Conservation (phyloP, 37 sponge, comb jelly and placozoan species). For the Chondrilla cf. caribensis region DNA sequence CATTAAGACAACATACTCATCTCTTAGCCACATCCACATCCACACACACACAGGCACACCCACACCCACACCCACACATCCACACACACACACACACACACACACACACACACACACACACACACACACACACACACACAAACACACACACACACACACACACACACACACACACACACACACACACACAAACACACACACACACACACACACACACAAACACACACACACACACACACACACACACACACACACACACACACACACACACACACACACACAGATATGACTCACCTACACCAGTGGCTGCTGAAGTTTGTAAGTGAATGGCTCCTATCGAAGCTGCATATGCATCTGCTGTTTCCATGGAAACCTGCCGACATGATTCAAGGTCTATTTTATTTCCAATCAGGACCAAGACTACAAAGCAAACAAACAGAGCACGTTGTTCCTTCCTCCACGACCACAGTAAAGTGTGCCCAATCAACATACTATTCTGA, state of each 20-base stretch:
- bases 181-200: too few species aligned
- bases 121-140: too few species aligned
- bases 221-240: conserved; percentile 25
- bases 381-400: background rate
- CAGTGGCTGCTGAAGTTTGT: background rate
- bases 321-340: background rate
- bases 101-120: too few species aligned
- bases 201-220: too few species aligned
- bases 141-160: background rate
- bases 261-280: conserved; percentile 29
- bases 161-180: background rate
- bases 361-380: background rate
- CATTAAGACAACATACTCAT: too few species aligned
- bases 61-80: background rate
- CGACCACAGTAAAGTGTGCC: too few species aligned
- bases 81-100: background rate
- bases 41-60: background rate
- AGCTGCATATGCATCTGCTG: background rate
- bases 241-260: conserved; percentile 14
- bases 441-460: too few species aligned
- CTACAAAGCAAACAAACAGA: background rate
- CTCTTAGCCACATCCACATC: too few species aligned
- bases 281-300: too few species aligned
- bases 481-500: too few species aligned
- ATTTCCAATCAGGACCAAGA: background rate